Evolutionary conservation across 2,888 invertebrate species (phyloP), one percentile per base, ranked within the genome.

Genomic region (Shargacucullia verbasci): DNA sequence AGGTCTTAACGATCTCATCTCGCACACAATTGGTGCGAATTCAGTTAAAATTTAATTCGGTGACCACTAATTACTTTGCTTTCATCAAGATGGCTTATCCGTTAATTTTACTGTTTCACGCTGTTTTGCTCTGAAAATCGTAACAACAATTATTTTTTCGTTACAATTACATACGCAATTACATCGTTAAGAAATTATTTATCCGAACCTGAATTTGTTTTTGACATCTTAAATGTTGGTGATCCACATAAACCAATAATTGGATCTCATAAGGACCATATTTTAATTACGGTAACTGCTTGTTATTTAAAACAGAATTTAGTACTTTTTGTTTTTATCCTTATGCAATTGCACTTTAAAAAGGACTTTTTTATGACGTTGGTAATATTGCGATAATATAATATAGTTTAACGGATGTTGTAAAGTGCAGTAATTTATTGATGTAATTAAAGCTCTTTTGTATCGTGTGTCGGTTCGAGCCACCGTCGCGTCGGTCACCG

Each of bases 51-150:
- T 65, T 65, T 59, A 62, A 70, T 63, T 71, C 60, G 50, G 62
- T 59, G 71, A 70, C 72, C 45, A 48, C 53, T 72, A 75, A 76
- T 82, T 78, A 66, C 57, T 52, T 52, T 46, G 59, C 65, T 79
- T 79, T 77, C 72, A 72, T 76, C 66, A 67, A 74, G 81, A 82
- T 83, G 50, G 31, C 38, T 59, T 77, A 82, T 83, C 79, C 47
- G 8, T 77, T 67, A 68, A 70, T 64, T 50, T 44, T 27, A 59
- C 59, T 61, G 70, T 79, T 80, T 76, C 67, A 70, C 69, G 67
- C 67, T 63, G 74, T 73, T 76, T 67, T 78, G 78, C 73, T 78
- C 77, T 76, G 73, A 64, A 76, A 68, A 47, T 58, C 63, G 58
- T 57, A 55, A 50, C 25, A 44, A 33, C 11, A 37, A 35, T 54